Conservation (phyloP, 2,888 invertebrate species). For the Salpingus planirostris region DNA sequence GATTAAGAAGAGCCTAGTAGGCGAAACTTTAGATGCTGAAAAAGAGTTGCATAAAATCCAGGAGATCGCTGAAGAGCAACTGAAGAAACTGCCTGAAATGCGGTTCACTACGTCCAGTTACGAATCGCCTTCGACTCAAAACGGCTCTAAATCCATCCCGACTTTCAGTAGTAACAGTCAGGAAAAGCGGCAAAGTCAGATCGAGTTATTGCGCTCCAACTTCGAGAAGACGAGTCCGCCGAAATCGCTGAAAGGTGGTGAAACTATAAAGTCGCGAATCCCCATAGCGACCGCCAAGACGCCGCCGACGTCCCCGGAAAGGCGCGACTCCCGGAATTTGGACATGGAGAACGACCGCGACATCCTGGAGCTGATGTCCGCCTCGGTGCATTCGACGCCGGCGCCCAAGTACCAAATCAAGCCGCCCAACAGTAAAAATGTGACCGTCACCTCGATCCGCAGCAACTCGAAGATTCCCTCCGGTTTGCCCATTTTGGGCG, state of each 20-base stretch:
- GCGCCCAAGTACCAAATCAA: conserved; percentile 32
- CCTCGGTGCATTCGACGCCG: conserved; percentile 33
- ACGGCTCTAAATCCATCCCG: too few species aligned
- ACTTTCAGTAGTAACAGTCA: too few species aligned
- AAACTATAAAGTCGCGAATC: conserved; percentile 34
- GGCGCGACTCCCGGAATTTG: conserved; percentile 32
- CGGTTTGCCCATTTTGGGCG: conserved; percentile 33
- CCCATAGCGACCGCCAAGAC: conserved; percentile 38
- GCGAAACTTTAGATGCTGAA: conserved; percentile 29
- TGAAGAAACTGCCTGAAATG: conserved; percentile 46
- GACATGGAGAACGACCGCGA: conserved; percentile 36
- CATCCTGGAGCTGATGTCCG: conserved; percentile 37
- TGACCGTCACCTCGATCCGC: conserved; percentile 56
- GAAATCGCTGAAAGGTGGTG: conserved; percentile 28
- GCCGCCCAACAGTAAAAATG: conserved; percentile 41
- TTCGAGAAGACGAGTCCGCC: conserved; percentile 37
- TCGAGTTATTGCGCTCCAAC: conserved; percentile 42
- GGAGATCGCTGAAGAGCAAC: conserved; percentile 38
- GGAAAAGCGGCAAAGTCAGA: conserved; percentile 52
- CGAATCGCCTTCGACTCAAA: conserved; percentile 49
- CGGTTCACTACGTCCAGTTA: conserved; percentile 57
- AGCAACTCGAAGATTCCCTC: conserved; percentile 48
- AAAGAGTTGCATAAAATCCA: conserved; percentile 37
- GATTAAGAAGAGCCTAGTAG: conserved; percentile 15
- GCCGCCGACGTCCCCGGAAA: conserved; percentile 38